Percentiles rank a stretch among this genome's conserved stretches.
Conservation (phyloP, 2,797 vertebrate species). For the Gadopsis bispinosus region DNA sequence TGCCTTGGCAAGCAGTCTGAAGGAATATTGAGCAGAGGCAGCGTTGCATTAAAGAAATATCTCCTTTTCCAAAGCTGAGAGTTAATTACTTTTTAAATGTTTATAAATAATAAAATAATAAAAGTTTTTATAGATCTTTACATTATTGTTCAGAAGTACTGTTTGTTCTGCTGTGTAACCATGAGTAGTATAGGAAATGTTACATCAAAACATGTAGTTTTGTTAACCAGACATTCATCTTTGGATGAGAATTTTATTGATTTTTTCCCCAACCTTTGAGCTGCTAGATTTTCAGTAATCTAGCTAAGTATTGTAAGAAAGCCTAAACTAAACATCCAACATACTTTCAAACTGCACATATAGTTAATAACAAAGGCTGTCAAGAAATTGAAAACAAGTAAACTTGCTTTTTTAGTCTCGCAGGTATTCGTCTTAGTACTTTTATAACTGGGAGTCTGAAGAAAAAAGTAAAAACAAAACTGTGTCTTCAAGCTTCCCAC, state of each 20-base stretch:
- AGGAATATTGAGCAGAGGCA: conserved; percentile 34
- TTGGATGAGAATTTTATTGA: background rate
- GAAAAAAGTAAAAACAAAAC: background rate
- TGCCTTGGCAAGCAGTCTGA: conserved; percentile 14
- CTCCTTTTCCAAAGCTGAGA: background rate
- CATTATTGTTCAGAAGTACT: conserved; percentile 21
- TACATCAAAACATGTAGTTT: background rate
- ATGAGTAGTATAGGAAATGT: conserved; percentile 13
- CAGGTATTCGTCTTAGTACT: background rate
- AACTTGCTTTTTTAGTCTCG: background rate
- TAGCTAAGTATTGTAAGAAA: too few species aligned
- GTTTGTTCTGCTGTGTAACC: conserved; percentile 24
- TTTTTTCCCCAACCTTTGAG: background rate
- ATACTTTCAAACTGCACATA: background rate
- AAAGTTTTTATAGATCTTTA: conserved; percentile 33
- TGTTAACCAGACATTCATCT: background rate
- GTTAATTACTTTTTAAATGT: conserved; percentile 54
- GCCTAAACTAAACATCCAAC: too few species aligned
- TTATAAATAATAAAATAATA: conserved; percentile 8
- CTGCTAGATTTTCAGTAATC: background rate
- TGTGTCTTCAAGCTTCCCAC: background rate
- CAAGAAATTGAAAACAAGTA: background rate
- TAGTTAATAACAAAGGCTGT: background rate
- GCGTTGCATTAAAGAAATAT: conserved; percentile 31
- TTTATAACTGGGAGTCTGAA: background rate